Base-by-base conservation (phyloP, 2,113 vertebrate genomes). In the Aphelocoma coerulescens region DNA sequence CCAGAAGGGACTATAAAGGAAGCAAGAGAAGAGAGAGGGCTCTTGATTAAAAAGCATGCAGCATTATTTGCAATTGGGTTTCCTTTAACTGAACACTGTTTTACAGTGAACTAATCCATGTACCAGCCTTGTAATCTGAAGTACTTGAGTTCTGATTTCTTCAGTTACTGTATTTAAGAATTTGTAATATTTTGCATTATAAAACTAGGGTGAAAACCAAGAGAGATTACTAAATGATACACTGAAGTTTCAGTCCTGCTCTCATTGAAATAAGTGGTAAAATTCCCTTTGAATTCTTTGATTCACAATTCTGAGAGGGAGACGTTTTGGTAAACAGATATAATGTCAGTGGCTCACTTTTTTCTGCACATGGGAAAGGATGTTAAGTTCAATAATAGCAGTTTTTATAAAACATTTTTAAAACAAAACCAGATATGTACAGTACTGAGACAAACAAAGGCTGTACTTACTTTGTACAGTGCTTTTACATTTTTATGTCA, bases 1-100 rank as follows among this genome's bases (percentile, higher is more conserved):
- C 80, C 98, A 98, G 93, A 99, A 99, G 96, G 97, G 98, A 88
- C 98, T 98, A 41, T 99, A 97, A 98, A 95, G 37, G 37, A 62
- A 61, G 3, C 27, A 41, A 22, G 27, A 48, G 24, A 55, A 58
- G 28, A 54, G 37, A 61, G 43, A 17, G 16, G 4, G 14, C 62
- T 84, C 67, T 39, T 90, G 44, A 33, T 89, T 85, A 49, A 73
- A 79, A 94, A 54, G 32, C 66, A 68, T 59, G 26, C 32, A 55
- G 20, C 63, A 33, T 79, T 92, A n/a, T 88, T 37, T 87, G n/a
- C 63, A 92, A 26, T 76, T 87, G 76, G 24, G 57, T 78, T 85
- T 8, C 0, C 16, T 93, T 83, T 80, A 90, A 82, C 9, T 85
- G 62, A 93, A 74, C 39, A 30, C 54, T 0, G 0, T 89, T 91